phyloP scores from a whole-genome alignment of 1,140 invertebrate genomes.

The Thalassaphorura encarpata region DNA sequence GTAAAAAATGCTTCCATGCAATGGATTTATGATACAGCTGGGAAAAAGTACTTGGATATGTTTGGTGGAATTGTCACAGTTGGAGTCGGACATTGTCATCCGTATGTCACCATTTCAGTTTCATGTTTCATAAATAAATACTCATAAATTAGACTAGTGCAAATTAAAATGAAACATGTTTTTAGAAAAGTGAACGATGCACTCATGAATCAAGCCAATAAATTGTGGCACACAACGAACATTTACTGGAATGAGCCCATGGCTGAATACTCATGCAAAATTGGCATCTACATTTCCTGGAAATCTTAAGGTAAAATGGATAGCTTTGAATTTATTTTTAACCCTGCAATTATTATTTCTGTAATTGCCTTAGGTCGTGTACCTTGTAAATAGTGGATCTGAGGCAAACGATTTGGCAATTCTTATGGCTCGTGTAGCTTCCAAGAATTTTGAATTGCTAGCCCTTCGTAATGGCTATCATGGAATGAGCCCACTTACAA shows the following conservation, averaged over 20 bases:
- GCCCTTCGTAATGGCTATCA: slow-evolving; percentile 78
- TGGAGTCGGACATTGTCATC: slow-evolving; percentile 95
- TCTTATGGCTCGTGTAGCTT: slow-evolving; percentile 72
- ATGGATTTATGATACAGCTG: slow-evolving; percentile 69
- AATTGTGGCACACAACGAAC: slow-evolving; percentile 82
- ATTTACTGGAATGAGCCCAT: slow-evolving; percentile 83
- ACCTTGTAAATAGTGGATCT: slow-evolving; percentile 91
- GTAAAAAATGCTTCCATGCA: slow-evolving; percentile 80
- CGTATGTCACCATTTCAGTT: slow-evolving; percentile 60
- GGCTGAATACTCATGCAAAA: slow-evolving; percentile 79
- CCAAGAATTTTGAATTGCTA: slow-evolving; percentile 50
- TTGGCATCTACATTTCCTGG: slow-evolving; percentile 70
- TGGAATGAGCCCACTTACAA: slow-evolving; percentile 70
- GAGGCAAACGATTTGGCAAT: slow-evolving; percentile 94
- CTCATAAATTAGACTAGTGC: no score
- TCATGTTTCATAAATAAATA: no score
- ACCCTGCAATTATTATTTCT: slow-evolving; percentile 3
- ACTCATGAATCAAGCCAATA: slow-evolving; percentile 62
- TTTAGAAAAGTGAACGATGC: slow-evolving; percentile 65
- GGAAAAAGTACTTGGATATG: slow-evolving; percentile 82
- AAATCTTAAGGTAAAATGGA: slow-evolving; percentile 58
- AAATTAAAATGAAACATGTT: no score
- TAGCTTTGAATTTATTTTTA: neutral
- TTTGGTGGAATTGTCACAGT: slow-evolving; percentile 95
- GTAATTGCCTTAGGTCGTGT: slow-evolving; percentile 55